Evolutionary conservation across 2,888 invertebrate species (phyloP).

Genomic region (Peribatodes rhomboidaria): DNA sequence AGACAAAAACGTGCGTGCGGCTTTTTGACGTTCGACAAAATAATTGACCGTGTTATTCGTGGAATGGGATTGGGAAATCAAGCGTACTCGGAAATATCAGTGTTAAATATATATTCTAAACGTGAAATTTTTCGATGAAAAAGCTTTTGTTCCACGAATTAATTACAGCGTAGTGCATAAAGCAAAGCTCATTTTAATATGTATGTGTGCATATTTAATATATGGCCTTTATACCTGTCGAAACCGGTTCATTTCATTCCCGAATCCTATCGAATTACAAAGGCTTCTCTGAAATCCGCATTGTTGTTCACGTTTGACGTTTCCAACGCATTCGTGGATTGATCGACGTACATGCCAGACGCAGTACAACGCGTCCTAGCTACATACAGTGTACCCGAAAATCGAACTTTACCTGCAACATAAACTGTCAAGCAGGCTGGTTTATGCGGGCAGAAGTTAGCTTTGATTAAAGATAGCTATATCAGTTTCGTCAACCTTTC

Average conservation of each 20-base stretch:
- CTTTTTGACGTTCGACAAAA: background rate
- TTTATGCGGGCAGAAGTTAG: conserved; percentile 75
- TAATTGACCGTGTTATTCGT: background rate
- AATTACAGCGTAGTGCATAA: background rate
- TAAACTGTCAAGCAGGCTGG: conserved; percentile 69
- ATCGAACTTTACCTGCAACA: conserved; percentile 57
- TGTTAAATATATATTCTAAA: background rate
- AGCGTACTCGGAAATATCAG: background rate
- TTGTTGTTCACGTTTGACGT: background rate
- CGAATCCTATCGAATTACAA: conserved; percentile 13
- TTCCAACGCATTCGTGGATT: conserved; percentile 12
- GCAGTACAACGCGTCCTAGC: background rate
- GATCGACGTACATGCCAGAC: background rate
- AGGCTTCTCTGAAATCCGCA: conserved; percentile 9
- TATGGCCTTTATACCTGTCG: background rate
- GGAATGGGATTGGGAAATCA: background rate
- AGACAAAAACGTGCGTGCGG: conserved; percentile 1
- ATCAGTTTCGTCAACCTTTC: conserved; percentile 84
- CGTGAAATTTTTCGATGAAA: background rate
- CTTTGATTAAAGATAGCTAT: conserved; percentile 85
- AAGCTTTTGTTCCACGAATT: background rate
- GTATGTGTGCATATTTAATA: conserved; percentile 8
- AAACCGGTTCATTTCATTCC: conserved; percentile 10
- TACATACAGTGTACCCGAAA: conserved; percentile 39
- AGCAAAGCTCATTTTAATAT: background rate